A percentile compares a stretch with the other conserved stretches of the same genome.
Evolutionary conservation across 2,888 invertebrate species (phyloP).

Genomic region (Argyresthia albistria): DNA sequence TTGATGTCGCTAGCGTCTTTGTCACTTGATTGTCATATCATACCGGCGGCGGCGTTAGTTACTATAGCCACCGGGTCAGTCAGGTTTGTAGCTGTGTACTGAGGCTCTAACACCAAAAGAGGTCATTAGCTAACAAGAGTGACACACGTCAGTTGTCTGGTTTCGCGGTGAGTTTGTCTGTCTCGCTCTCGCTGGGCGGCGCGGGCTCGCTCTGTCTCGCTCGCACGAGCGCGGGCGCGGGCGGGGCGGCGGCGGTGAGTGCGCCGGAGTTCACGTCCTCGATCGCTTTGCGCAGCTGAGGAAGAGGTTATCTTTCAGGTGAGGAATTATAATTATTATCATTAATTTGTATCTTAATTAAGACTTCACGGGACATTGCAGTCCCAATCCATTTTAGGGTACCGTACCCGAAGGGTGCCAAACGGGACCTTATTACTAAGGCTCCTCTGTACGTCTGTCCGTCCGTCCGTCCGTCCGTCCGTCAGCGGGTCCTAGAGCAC

Average conservation of each 20-base stretch:
- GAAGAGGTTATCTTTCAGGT: neutral
- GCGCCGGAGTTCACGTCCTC: slow-evolving; percentile 89
- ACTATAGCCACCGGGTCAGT: neutral
- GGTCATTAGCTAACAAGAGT: neutral
- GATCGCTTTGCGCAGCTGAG: slow-evolving; percentile 86
- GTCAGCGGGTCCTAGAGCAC: too few relatives aligned
- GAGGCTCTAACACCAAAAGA: neutral
- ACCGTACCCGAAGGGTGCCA: too few relatives aligned
- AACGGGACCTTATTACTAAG: too few relatives aligned
- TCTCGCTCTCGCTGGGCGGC: slow-evolving; percentile 53
- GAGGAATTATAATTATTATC: too few relatives aligned
- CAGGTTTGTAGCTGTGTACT: neutral
- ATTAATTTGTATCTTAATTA: too few relatives aligned
- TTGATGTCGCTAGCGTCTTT: too few relatives aligned
- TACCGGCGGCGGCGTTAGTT: neutral
- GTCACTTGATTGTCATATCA: too few relatives aligned
- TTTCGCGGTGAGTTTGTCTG: slow-evolving; percentile 44
- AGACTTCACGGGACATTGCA: too few relatives aligned
- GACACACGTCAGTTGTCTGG: slow-evolving; percentile 18
- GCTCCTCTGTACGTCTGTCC: too few relatives aligned
- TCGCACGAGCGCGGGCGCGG: slow-evolving; percentile 18
- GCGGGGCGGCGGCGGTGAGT: slow-evolving; percentile 40
- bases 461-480: too few relatives aligned
- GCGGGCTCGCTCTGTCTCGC: slow-evolving; percentile 31
- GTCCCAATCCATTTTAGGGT: too few relatives aligned